These are phyloP conservation scores for Tetragonula carbonaria DNA, from an alignment of 2,888 invertebrate genomes.

Conservation along the genomic window DNA sequence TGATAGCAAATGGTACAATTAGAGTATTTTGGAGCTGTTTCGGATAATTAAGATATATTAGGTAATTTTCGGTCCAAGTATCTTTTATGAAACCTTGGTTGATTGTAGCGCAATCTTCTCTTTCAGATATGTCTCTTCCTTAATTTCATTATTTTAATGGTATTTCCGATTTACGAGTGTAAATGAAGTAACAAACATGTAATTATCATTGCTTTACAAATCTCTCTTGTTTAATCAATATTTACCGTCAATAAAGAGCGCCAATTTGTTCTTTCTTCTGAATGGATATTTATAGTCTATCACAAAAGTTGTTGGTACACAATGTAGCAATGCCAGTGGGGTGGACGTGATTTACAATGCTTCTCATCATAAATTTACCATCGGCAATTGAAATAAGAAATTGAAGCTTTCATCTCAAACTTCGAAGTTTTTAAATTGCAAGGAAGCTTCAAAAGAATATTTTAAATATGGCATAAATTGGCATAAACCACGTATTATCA, in stretches of 20 bases:
- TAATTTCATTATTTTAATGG: not conserved
- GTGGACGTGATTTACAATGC: not conserved
- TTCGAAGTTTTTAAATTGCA: not conserved
- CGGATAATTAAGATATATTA: no score
- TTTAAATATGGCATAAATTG: no score
- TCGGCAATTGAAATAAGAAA: not conserved
- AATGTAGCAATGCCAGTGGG: not conserved
- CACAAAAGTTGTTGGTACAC: conserved; percentile 13
- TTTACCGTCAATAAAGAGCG: conserved; percentile 17
- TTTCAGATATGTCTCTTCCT: not conserved
- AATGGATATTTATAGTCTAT: conserved; percentile 27
- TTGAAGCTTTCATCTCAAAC: no score
- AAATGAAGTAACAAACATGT: not conserved
- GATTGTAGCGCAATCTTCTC: no score
- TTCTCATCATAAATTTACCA: not conserved
- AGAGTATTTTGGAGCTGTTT: no score
- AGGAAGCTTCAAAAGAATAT: not conserved
- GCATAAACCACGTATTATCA: no score
- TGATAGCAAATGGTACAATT: no score
- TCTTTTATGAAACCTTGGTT: no score
- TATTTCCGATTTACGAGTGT: not conserved
- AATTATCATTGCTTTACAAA: conserved; percentile 12
- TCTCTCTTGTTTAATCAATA: conserved; percentile 19
- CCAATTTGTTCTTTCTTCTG: conserved; percentile 13
- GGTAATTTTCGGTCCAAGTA: no score